A percentile compares a stretch with the other conserved stretches of the same genome.
phyloP scores from a whole-genome alignment of 1,140 invertebrate species.

The Zelostemma sp. region DNA sequence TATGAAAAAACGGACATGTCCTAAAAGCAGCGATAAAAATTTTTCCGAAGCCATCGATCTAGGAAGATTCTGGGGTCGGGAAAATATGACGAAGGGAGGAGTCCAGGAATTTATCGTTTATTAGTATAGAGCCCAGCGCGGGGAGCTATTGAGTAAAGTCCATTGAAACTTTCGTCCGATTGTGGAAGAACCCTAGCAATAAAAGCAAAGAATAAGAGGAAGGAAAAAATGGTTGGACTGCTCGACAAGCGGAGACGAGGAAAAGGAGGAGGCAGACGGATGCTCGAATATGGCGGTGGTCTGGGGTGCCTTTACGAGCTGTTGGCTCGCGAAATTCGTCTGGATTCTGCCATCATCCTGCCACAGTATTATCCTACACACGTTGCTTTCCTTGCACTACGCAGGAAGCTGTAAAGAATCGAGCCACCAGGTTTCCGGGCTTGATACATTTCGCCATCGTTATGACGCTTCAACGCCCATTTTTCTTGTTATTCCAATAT shows the following conservation, averaged over 20 bases:
- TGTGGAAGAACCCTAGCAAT: slow-evolving; percentile 30
- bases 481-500: slow-evolving; percentile 13
- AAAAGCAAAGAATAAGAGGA: slow-evolving; percentile 34
- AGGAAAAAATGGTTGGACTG: slow-evolving; percentile 32
- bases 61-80: slow-evolving; percentile 32
- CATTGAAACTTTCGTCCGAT: slow-evolving; percentile 62
- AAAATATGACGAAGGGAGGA: slow-evolving; percentile 46
- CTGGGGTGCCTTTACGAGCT: slow-evolving; percentile 68
- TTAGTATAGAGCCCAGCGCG: slow-evolving; percentile 54
- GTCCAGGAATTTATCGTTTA: slow-evolving; percentile 39
- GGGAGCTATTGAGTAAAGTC: slow-evolving; percentile 61
- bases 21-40: slow-evolving; percentile 4
- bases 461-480: slow-evolving; percentile 28
- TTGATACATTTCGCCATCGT: slow-evolving; percentile 25
- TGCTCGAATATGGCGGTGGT: slow-evolving; percentile 37
- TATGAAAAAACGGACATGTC: slow-evolving; percentile 6
- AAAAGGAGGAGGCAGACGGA: slow-evolving; percentile 21
- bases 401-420: slow-evolving; percentile 61
- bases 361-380: slow-evolving; percentile 43
- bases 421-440: slow-evolving; percentile 29
- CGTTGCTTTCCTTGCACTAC: slow-evolving; percentile 38
- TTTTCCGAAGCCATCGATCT: slow-evolving; percentile 1
- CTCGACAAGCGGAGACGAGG: slow-evolving; percentile 33
- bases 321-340: slow-evolving; percentile 66
- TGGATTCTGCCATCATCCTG: slow-evolving; percentile 53